Evolutionary conservation across 2,888 invertebrate species (phyloP).

Genomic region (Drosophila tripunctata): DNA sequence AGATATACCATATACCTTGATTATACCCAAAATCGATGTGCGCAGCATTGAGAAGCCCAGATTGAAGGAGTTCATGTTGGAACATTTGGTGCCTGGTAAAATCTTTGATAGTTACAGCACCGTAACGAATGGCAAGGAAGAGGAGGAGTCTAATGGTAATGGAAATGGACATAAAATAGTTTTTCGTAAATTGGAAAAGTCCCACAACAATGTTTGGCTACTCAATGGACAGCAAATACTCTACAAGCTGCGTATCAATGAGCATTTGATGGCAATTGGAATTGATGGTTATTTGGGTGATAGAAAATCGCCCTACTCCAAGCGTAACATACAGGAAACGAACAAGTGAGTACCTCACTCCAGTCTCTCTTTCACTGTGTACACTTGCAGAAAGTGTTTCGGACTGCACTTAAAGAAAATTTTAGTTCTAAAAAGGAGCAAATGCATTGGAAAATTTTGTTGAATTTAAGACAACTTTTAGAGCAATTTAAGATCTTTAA

Average conservation of each 20-base stretch:
- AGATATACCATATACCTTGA: conserved; percentile 87
- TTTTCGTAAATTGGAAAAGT: conserved; percentile 83
- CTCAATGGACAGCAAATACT: conserved; percentile 83
- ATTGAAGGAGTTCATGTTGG: conserved; percentile 86
- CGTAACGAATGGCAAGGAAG: conserved; percentile 79
- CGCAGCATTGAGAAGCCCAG: conserved; percentile 85
- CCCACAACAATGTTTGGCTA: conserved; percentile 83
- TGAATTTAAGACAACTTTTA: neutral
- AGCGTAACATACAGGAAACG: conserved; percentile 84
- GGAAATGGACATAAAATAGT: conserved; percentile 84
- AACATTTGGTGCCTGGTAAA: conserved; percentile 87
- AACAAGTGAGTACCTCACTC: conserved; percentile 79
- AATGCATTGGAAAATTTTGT: too few relatives aligned
- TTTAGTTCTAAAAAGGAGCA: too few relatives aligned
- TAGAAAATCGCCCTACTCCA: conserved; percentile 83
- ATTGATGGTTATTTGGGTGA: conserved; percentile 84
- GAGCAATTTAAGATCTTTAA: neutral
- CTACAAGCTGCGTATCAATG: conserved; percentile 83
- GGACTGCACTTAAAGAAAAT: too few relatives aligned
- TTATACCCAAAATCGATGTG: conserved; percentile 86
- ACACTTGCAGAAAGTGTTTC: conserved; percentile 32
- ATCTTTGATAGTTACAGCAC: conserved; percentile 84
- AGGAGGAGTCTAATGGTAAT: conserved; percentile 84
- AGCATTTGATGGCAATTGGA: conserved; percentile 83
- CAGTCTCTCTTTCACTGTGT: neutral